Conservation (phyloP, 2,113 vertebrate species). For the Boleophthalmus pectinirostris region DNA sequence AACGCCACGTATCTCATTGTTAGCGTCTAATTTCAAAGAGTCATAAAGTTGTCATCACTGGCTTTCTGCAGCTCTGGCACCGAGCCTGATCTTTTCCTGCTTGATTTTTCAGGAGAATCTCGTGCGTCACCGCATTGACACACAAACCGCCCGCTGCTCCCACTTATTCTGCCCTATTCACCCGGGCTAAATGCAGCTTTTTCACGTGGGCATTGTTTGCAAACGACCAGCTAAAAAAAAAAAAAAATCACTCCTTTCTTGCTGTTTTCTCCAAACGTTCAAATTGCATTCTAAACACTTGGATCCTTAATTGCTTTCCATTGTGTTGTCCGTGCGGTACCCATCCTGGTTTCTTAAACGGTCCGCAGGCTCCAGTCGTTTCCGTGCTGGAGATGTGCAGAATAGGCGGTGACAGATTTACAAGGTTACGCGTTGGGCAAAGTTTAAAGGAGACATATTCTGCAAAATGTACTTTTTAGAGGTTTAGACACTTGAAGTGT, state of each 20-base stretch:
- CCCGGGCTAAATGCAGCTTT: conserved; percentile 15
- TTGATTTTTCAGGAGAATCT: conserved; percentile 34
- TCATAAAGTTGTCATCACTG: background rate
- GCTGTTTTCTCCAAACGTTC: background rate
- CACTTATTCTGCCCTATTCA: conserved; percentile 12
- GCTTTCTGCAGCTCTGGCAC: background rate
- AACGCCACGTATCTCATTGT: background rate
- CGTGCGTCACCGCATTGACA: conserved; percentile 49
- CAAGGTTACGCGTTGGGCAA: conserved; percentile 49
- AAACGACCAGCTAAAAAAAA: background rate
- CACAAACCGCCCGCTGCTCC: conserved; percentile 49
- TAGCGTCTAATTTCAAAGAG: background rate
- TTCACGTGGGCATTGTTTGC: conserved; percentile 14
- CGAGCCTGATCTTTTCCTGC: conserved; percentile 17
- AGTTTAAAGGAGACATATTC: conserved; percentile 10
- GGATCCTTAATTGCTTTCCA: background rate
- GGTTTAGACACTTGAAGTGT: too few species aligned
- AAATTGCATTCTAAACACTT: background rate
- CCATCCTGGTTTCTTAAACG: conserved; percentile 10
- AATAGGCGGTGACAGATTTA: conserved; percentile 68
- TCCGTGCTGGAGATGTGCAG: conserved; percentile 49
- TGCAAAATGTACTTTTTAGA: too few species aligned
- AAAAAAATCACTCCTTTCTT: background rate
- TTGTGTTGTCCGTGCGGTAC: conserved; percentile 1
- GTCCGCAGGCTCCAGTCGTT: conserved; percentile 15